Evolutionary conservation across 1,140 invertebrate genomes (phyloP).

Genomic region (Ephestia elutella): DNA sequence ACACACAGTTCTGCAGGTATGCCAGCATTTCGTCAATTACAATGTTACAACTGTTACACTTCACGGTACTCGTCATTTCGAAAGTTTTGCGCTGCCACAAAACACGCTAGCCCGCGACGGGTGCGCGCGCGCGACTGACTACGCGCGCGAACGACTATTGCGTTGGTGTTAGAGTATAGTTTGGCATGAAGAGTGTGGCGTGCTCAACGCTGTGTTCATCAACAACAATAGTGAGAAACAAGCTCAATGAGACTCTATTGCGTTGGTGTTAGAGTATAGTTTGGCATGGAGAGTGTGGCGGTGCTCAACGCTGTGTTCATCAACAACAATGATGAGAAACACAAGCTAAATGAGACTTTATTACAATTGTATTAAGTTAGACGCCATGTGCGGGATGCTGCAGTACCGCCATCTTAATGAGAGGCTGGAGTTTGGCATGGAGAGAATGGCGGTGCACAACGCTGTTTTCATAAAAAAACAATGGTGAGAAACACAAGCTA

Average conservation of each 20-base stretch:
- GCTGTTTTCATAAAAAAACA: conserved; percentile 87
- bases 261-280: too few relatives aligned
- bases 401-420: conserved; percentile 96
- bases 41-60: too few relatives aligned
- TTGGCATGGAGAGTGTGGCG: conserved; percentile 96
- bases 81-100: too few relatives aligned
- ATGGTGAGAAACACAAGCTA: conserved; percentile 43
- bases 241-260: not conserved
- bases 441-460: conserved; percentile 87
- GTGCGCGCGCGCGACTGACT: too few relatives aligned
- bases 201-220: conserved; percentile 87
- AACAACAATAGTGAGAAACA: conserved; percentile 75
- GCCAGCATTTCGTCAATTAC: too few relatives aligned
- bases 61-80: too few relatives aligned
- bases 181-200: conserved; percentile 96
- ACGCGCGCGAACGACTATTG: too few relatives aligned
- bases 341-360: not conserved
- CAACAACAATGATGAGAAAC: conserved; percentile 76
- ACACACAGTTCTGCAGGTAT: too few relatives aligned
- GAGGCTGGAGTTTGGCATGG: conserved; percentile 96
- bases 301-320: conserved; percentile 88
- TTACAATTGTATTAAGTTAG: too few relatives aligned
- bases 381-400: conserved; percentile 93
- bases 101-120: too few relatives aligned
- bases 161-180: too few relatives aligned